phyloP scores from a whole-genome alignment of 2,888 invertebrate species.

The Parasteatoda lunata region DNA sequence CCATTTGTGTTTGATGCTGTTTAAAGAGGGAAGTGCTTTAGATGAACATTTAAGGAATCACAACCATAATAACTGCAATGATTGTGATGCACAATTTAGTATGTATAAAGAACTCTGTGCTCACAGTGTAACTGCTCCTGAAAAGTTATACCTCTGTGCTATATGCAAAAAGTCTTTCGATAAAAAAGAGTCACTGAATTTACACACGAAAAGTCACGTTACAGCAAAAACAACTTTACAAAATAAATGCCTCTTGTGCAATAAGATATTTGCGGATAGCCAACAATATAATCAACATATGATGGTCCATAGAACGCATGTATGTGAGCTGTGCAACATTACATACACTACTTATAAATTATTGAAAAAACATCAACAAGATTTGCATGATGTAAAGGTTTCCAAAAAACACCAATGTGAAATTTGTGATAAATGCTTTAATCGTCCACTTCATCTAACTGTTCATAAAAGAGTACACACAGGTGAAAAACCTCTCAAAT shows the following conservation, averaged over 20 bases:
- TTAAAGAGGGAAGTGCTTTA: slow-evolving; percentile 58
- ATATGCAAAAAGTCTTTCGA: slow-evolving; percentile 71
- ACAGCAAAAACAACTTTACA: slow-evolving; percentile 71
- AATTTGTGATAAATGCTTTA: slow-evolving; percentile 71
- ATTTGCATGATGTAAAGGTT: slow-evolving; percentile 70
- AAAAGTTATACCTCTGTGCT: slow-evolving; percentile 71
- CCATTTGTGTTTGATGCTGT: slow-evolving; percentile 57
- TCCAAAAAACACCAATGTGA: slow-evolving; percentile 71
- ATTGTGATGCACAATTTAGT: slow-evolving; percentile 71
- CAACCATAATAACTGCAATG: slow-evolving; percentile 71
- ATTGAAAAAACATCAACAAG: slow-evolving; percentile 70
- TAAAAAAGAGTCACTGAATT: slow-evolving; percentile 71
- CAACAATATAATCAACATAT: slow-evolving; percentile 73
- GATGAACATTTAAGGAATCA: slow-evolving; percentile 71
- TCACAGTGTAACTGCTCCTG: slow-evolving; percentile 71
- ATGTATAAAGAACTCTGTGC: slow-evolving; percentile 71
- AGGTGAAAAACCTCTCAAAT: slow-evolving; percentile 72
- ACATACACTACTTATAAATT: slow-evolving; percentile 72
- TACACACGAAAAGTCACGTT: slow-evolving; percentile 72
- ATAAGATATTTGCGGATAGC: slow-evolving; percentile 71
- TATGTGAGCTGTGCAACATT: slow-evolving; percentile 71
- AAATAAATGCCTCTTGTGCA: slow-evolving; percentile 71
- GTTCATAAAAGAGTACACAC: slow-evolving; percentile 71
- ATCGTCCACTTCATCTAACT: slow-evolving; percentile 70
- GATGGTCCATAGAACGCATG: slow-evolving; percentile 71